Evolutionary conservation across 2,113 vertebrate genomes (phyloP).

Genomic region (Aldabrachelys gigantea): DNA sequence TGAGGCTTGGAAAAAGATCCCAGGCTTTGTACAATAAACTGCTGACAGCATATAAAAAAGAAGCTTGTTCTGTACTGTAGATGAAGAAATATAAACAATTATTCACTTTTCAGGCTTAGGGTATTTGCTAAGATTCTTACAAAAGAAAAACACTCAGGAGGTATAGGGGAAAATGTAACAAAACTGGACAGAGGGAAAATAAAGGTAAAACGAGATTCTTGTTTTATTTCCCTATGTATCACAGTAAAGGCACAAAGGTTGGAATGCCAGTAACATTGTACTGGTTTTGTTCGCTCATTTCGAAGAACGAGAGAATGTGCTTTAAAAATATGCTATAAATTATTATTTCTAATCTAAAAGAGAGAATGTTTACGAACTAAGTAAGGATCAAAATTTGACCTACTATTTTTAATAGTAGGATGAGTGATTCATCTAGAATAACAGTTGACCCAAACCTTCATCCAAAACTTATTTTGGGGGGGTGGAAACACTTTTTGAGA

Average conservation of each 20-base stretch:
- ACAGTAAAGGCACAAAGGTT: not conserved
- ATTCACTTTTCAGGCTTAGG: not conserved
- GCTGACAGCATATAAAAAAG: not conserved
- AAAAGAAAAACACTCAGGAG: not conserved
- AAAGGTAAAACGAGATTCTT: not conserved
- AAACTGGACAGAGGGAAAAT: not conserved
- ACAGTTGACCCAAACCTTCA: not conserved
- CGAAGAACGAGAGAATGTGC: too few relatives aligned
- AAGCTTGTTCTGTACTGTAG: not conserved
- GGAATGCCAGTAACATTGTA: too few relatives aligned
- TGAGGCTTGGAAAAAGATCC: not conserved
- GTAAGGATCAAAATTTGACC: not conserved
- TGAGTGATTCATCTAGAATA: not conserved
- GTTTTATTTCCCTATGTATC: not conserved
- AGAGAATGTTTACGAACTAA: not conserved
- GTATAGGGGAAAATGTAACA: not conserved
- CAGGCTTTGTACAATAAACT: not conserved
- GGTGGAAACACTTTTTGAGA: too few relatives aligned
- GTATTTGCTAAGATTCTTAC: not conserved
- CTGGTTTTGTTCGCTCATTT: too few relatives aligned
- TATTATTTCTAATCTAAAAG: too few relatives aligned
- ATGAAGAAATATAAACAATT: not conserved
- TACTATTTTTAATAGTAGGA: not conserved
- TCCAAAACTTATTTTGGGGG: not conserved
- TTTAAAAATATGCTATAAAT: too few relatives aligned